Evolutionary conservation across 2,797 vertebrate species (phyloP), one percentile per base, ranked within the genome.

Genomic region (Danio kyathit): DNA sequence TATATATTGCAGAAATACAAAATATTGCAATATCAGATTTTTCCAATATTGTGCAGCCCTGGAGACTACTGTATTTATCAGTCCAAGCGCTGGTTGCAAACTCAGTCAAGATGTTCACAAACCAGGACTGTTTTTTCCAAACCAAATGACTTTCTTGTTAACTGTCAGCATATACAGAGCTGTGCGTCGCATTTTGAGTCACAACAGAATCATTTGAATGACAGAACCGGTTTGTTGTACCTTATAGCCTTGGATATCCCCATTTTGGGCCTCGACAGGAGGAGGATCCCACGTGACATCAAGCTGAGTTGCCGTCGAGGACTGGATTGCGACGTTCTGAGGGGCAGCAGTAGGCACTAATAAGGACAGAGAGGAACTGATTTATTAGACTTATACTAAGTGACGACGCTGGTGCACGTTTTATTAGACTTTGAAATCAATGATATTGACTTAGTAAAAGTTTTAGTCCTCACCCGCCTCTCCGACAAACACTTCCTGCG

Each of bases 191-290:
- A 69, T 14, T 14, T 38, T 38, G 7, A 51, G 65, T 29, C 56
- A 59, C 11, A 59, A 5, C 17, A 59, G 56, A 19, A 16, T 6
- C 5, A 3, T 64, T n/a, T 29, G 29, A 29, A 29, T 1, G 29
- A 29, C 29, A 29, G 29, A 29, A 29, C 29, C 3, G 2, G 41
- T 44, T 5, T 21, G 29, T 21, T 29, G 0, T 92, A 98, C 98
- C 97, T 99, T 99, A 87, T 99, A 99, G 54, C 97, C 98, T 86
- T 99, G 97, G 69, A 99, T 96, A 89, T 99, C 97, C 14, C 97
- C 97, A 0, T 99, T 98, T 92, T 97, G 97, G 70, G 92, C 93
- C 63, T 98, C 95, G 1, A 90, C 80, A 0, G 96, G 97, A 0
- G 97, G 98, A 0, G 97, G 96, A 1, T 97, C 96, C 98, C 98